Conservation (phyloP, 2,888 invertebrate genomes). For the Magallana nippona region DNA sequence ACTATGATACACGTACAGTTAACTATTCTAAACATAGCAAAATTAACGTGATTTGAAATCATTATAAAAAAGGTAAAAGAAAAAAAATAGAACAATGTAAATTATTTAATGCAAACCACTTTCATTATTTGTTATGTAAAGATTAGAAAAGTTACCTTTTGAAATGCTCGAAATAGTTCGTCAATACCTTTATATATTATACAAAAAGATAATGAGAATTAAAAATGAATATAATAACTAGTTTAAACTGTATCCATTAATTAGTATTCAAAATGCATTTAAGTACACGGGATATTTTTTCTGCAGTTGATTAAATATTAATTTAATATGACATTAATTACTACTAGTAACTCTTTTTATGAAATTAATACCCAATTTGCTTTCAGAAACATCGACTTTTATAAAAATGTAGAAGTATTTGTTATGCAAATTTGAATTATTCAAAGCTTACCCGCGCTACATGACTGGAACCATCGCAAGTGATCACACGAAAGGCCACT, state of each 20-base stretch:
- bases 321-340: too few species aligned
- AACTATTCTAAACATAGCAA: too few species aligned
- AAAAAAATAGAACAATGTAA: too few species aligned
- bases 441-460: constrained; percentile 4
- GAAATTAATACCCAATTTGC: not conserved
- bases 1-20: too few species aligned
- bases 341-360: too few species aligned
- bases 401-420: not conserved
- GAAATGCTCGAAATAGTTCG: not conserved
- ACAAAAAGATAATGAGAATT: not conserved
- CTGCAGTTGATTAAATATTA: too few species aligned
- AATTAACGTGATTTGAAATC: too few species aligned
- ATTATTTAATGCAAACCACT: too few species aligned
- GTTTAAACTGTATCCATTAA: too few species aligned
- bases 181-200: not conserved
- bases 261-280: too few species aligned
- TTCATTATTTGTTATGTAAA: not conserved
- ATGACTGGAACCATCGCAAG: not conserved
- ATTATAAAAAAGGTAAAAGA: too few species aligned
- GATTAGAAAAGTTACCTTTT: not conserved
- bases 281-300: too few species aligned
- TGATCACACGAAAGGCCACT: not conserved
- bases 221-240: not conserved
- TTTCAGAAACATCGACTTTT: not conserved
- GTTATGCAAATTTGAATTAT: not conserved